Evolutionary conservation across 2,888 invertebrate species (phyloP).

Genomic region (Gari tellinella): DNA sequence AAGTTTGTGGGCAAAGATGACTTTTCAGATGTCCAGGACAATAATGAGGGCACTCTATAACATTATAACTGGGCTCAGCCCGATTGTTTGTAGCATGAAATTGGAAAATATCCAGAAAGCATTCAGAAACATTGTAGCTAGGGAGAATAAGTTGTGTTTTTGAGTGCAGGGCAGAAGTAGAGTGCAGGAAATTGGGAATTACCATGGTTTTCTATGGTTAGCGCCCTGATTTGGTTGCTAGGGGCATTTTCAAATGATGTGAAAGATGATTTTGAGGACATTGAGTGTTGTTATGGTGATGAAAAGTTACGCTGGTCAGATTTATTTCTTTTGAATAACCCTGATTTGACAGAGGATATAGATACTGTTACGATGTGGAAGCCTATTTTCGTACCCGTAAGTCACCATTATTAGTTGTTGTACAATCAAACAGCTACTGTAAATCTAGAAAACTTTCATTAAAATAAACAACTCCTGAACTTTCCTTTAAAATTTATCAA

Average conservation of each 20-base stretch:
- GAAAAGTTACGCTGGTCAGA: too few species aligned
- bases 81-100: neutral
- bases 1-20: too few species aligned
- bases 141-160: conserved; percentile 22
- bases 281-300: conserved; percentile 2
- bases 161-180: neutral
- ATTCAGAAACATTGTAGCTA: conserved; percentile 32
- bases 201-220: conserved; percentile 29
- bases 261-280: conserved; percentile 37
- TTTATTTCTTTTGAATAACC: too few species aligned
- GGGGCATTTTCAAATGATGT: conserved; percentile 27
- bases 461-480: too few species aligned
- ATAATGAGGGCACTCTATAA: too few species aligned
- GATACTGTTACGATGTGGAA: conserved; percentile 57
- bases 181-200: neutral
- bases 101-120: conserved; percentile 50
- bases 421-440: too few species aligned
- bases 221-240: conserved; percentile 28
- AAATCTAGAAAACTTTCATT: too few species aligned
- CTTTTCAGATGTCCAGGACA: too few species aligned
- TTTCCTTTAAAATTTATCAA: too few species aligned
- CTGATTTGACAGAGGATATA: conserved; percentile 1
- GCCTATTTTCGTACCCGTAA: conserved; percentile 50
- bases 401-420: conserved; percentile 19
- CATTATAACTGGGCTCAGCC: too few species aligned